phyloP scores from a whole-genome alignment of 2,888 invertebrate genomes.

The Thymelicus lineola region DNA sequence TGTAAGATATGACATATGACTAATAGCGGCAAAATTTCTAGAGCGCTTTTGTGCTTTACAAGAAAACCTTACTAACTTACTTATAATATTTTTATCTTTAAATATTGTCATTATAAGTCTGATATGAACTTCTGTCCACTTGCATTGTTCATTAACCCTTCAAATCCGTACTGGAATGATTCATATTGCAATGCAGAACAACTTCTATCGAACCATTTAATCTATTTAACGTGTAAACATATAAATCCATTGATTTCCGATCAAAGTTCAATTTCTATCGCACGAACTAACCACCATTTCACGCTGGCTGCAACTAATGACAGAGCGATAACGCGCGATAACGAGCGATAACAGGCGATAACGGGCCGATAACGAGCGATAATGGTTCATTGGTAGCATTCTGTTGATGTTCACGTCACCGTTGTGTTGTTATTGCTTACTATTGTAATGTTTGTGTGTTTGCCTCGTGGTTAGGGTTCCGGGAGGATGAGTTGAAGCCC shows the following conservation, averaged over 20 bases:
- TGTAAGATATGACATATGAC: no score
- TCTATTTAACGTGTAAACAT: background rate
- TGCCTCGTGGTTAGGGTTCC: background rate
- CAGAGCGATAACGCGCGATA: constrained; percentile 56
- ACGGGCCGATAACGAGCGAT: constrained; percentile 48
- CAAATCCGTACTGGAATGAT: no score
- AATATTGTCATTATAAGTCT: no score
- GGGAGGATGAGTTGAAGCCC: no score
- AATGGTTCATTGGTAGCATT: constrained; percentile 49
- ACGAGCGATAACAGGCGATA: constrained; percentile 56
- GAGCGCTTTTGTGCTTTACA: no score
- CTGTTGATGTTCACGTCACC: constrained; percentile 39
- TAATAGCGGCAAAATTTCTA: no score
- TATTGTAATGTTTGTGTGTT: constrained; percentile 6
- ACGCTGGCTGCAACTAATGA: constrained; percentile 60
- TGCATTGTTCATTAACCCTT: no score
- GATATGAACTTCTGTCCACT: no score
- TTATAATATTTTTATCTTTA: no score
- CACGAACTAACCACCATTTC: constrained; percentile 55
- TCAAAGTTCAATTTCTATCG: constrained; percentile 17
- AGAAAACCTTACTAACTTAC: no score
- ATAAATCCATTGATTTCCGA: constrained; percentile 20
- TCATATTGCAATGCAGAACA: background rate
- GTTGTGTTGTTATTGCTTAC: constrained; percentile 21
- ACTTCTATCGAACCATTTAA: background rate